Percentiles rank a stretch among this genome's conserved stretches.
Evolutionary conservation across 1,140 invertebrate species (phyloP).

Genomic region (Pollicipes pollicipes): DNA sequence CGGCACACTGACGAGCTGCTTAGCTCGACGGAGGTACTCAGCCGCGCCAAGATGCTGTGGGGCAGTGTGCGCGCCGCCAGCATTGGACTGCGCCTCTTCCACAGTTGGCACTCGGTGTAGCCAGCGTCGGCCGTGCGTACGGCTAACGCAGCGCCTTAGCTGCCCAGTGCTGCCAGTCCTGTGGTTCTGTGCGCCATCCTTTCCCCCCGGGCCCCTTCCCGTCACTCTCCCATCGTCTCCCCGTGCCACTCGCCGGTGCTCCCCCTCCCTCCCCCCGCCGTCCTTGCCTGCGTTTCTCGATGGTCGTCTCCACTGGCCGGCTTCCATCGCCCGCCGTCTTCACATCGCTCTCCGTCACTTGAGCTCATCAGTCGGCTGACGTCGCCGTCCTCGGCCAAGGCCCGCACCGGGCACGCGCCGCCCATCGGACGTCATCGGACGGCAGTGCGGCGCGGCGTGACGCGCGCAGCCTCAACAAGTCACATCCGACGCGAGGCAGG

Average conservation of each 20-base stretch:
- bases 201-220: too few species aligned
- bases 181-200: too few species aligned
- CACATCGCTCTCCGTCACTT: neutral
- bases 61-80: conserved; percentile 1
- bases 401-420: too few species aligned
- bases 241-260: too few species aligned
- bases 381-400: too few species aligned
- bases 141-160: neutral
- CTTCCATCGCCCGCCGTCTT: neutral
- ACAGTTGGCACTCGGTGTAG: conserved; percentile 3
- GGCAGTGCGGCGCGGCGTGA: too few species aligned
- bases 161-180: neutral
- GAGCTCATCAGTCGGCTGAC: neutral
- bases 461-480: neutral
- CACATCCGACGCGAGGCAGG: neutral
- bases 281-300: too few species aligned
- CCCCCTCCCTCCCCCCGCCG: too few species aligned
- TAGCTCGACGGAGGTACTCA: neutral
- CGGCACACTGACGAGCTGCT: neutral
- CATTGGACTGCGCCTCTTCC: neutral
- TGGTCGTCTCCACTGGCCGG: neutral
- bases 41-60: neutral
- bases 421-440: too few species aligned
- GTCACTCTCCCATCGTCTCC: too few species aligned
- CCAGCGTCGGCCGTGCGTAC: conserved; percentile 4